Evolutionary conservation across 64 coral and sea anemone genomes (phyloP).

Genomic region (Cladopsammia gracilis): DNA sequence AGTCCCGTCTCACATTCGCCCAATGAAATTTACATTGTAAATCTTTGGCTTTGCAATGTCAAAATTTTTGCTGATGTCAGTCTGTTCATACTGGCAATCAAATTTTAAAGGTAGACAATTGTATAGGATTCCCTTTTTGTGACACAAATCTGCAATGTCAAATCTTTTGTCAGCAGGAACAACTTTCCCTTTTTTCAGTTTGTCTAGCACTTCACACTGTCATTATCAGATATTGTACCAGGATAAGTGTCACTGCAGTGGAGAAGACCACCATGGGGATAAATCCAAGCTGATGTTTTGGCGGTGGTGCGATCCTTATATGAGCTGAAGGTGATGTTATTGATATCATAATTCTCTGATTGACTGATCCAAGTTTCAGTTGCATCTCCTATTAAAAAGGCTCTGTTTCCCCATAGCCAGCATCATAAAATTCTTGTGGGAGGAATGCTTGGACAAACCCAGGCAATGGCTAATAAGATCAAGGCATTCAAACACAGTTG

Average conservation of each 20-base stretch:
- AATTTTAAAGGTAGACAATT: slow-evolving; percentile 68
- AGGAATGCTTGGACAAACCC: too few species aligned
- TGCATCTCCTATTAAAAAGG: too few species aligned
- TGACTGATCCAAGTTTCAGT: too few species aligned
- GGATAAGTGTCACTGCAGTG: slow-evolving; percentile 72
- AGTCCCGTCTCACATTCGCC: slow-evolving; percentile 68
- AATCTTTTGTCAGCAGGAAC: slow-evolving; percentile 72
- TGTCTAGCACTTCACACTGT: slow-evolving; percentile 64
- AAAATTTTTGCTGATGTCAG: slow-evolving; percentile 68
- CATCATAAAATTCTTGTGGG: too few species aligned
- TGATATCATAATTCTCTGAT: too few species aligned
- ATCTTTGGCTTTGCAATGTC: slow-evolving; percentile 67
- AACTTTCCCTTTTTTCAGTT: slow-evolving; percentile 25
- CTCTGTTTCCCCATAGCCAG: too few species aligned
- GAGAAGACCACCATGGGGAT: slow-evolving; percentile 30
- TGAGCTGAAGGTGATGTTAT: slow-evolving; percentile 46
- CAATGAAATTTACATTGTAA: slow-evolving; percentile 81
- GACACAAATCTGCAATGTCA: slow-evolving; percentile 73
- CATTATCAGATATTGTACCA: slow-evolving; percentile 65
- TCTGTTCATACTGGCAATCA: slow-evolving; percentile 66
- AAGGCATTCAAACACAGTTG: too few species aligned
- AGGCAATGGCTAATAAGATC: too few species aligned
- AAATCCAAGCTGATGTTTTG: slow-evolving; percentile 64
- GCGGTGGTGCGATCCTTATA: slow-evolving; percentile 68
- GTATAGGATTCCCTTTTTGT: slow-evolving; percentile 17